phyloP scores from a whole-genome alignment of 2,113 vertebrate genomes.

The Hydrolagus affinis region DNA sequence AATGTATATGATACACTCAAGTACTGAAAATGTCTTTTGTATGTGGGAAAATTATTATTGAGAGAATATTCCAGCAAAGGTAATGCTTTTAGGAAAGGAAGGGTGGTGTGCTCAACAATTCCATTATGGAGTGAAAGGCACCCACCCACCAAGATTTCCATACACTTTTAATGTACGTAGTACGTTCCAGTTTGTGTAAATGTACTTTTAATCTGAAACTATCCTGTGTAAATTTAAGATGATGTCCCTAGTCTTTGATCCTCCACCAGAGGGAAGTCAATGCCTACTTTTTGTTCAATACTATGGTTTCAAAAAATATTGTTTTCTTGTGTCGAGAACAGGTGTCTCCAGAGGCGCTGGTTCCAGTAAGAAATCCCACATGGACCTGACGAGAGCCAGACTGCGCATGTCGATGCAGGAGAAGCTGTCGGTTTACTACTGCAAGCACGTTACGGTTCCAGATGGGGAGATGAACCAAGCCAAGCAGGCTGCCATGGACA shows the following conservation, averaged over 20 bases:
- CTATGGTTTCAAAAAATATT: no score
- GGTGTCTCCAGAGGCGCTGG: neutral
- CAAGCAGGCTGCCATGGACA: slow-evolving; percentile 85
- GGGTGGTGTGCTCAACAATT: no score
- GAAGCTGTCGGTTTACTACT: slow-evolving; percentile 77
- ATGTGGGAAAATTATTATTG: neutral
- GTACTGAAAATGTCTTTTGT: neutral
- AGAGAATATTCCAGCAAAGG: neutral
- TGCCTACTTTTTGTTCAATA: no score
- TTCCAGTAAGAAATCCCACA: slow-evolving; percentile 57
- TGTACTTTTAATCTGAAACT: no score
- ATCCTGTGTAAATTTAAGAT: no score
- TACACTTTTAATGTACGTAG: no score
- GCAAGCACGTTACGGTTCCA: slow-evolving; percentile 71
- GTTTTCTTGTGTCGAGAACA: neutral
- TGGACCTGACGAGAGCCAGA: slow-evolving; percentile 75
- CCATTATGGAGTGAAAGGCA: no score
- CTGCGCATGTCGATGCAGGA: slow-evolving; percentile 89
- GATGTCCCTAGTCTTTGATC: no score
- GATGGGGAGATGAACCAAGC: slow-evolving; percentile 74
- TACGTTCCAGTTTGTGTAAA: no score
- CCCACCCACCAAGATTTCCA: no score
- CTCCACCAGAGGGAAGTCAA: no score
- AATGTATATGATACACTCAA: neutral
- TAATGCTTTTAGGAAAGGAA: no score